These are phyloP conservation scores for Mugil cephalus DNA, from an alignment of 2,113 vertebrate genomes.

Conservation along the genomic window DNA sequence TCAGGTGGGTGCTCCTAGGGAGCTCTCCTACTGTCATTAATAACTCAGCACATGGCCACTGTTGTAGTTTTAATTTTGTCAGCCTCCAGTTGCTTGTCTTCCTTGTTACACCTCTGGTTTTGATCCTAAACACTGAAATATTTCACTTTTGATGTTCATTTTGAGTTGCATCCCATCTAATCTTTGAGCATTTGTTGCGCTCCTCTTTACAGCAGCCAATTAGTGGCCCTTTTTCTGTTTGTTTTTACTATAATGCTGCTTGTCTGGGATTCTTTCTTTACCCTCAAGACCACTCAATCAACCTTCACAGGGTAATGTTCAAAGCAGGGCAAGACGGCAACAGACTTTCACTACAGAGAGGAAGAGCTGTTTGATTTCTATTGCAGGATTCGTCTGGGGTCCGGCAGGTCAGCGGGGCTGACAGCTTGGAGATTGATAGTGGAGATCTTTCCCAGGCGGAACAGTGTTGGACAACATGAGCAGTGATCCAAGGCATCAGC, in stretches of 20 bases:
- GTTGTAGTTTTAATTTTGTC: too few species aligned
- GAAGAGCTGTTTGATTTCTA: constrained; percentile 68
- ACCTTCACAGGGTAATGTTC: constrained; percentile 62
- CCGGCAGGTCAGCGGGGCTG: constrained; percentile 67
- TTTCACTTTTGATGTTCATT: background rate
- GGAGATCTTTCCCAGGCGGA: constrained; percentile 71
- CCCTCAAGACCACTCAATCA: constrained; percentile 53
- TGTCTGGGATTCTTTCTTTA: constrained; percentile 48
- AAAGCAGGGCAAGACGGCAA: constrained; percentile 68
- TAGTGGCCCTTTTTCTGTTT: constrained; percentile 39
- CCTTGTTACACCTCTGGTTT: too few species aligned
- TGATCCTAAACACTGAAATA: background rate
- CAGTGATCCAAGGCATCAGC: constrained; percentile 69
- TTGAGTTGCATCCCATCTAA: background rate
- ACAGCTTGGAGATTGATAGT: constrained; percentile 78
- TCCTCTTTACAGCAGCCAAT: constrained; percentile 40
- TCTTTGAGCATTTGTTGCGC: constrained; percentile 34
- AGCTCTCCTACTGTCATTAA: too few species aligned
- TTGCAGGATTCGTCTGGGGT: constrained; percentile 57
- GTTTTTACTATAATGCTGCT: constrained; percentile 46
- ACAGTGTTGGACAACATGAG: constrained; percentile 69
- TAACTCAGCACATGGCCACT: too few species aligned
- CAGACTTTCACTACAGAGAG: constrained; percentile 63
- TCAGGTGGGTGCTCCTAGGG: too few species aligned
- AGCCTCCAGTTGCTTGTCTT: too few species aligned